Evolutionary conservation across 2,888 invertebrate species (phyloP).

Genomic region (Coleophora flavipennella): DNA sequence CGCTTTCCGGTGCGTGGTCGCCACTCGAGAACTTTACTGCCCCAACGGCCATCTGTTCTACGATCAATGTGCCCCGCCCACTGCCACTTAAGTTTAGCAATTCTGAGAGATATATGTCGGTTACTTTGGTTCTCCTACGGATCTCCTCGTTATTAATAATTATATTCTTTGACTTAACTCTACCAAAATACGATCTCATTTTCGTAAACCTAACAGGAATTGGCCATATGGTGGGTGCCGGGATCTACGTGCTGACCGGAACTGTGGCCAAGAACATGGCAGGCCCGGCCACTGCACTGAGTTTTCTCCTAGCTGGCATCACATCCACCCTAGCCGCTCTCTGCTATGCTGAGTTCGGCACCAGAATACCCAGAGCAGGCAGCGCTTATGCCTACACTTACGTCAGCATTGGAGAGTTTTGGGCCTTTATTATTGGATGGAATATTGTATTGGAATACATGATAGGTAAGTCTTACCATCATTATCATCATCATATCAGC

Average conservation of each 20-base stretch:
- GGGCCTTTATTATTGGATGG: slow-evolving; percentile 97
- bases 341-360: slow-evolving; percentile 93
- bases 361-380: slow-evolving; percentile 89
- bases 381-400: slow-evolving; percentile 96
- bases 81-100: no score
- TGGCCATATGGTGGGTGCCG: slow-evolving; percentile 96
- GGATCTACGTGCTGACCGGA: slow-evolving; percentile 92
- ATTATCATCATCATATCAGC: no score
- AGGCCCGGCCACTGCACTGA: slow-evolving; percentile 85
- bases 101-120: no score
- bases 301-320: slow-evolving; percentile 79
- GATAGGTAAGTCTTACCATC: slow-evolving; percentile 73
- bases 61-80: no score
- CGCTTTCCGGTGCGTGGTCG: no score
- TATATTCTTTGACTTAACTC: no score
- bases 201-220: no score
- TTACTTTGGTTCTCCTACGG: no score
- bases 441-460: slow-evolving; percentile 92
- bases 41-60: no score
- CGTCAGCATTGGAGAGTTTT: slow-evolving; percentile 92
- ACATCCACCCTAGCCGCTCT: slow-evolving; percentile 86
- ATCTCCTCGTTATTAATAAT: no score
- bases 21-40: no score
- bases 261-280: slow-evolving; percentile 86
- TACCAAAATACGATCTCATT: no score